Evolutionary conservation across 2,888 invertebrate species (phyloP).

Genomic region (Drosophila paracracens): DNA sequence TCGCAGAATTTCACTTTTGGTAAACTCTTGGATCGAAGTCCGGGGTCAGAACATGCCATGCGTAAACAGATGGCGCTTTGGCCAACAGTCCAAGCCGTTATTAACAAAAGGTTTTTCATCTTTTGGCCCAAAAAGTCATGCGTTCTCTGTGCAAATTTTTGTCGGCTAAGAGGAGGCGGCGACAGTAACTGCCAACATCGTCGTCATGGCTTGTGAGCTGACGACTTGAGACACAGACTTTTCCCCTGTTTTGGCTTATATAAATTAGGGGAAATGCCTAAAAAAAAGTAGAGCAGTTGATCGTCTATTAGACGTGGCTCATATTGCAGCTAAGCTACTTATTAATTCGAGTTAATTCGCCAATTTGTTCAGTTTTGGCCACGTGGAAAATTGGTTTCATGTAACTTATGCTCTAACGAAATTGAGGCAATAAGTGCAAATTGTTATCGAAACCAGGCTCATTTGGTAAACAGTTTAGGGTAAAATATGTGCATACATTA

Average conservation of each 20-base stretch:
- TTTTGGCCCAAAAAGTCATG: conserved; percentile 35
- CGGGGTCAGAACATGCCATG: conserved; percentile 63
- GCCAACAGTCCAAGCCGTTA: conserved; percentile 35
- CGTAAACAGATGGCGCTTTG: conserved; percentile 53
- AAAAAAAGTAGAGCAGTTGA: conserved; percentile 14
- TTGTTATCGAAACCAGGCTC: conserved; percentile 12
- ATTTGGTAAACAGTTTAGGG: conserved; percentile 12
- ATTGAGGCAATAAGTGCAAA: conserved; percentile 31
- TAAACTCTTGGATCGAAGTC: conserved; percentile 22
- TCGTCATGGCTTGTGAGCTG: conserved; percentile 55
- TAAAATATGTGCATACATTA: background rate
- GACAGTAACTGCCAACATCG: conserved; percentile 21
- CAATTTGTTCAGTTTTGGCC: conserved; percentile 56
- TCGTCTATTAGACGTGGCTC: conserved; percentile 17
- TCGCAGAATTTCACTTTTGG: conserved; percentile 64
- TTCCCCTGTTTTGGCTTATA: conserved; percentile 47
- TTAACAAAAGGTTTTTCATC: conserved; percentile 34
- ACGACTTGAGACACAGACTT: conserved; percentile 25
- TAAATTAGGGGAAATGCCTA: conserved; percentile 41
- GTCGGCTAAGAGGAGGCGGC: conserved; percentile 12
- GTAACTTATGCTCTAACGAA: conserved; percentile 26
- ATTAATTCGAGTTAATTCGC: conserved; percentile 74
- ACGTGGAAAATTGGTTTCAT: conserved; percentile 62
- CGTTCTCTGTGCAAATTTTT: conserved; percentile 32
- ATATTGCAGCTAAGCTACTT: conserved; percentile 48